A percentile compares a stretch with the other conserved stretches of the same genome.
phyloP scores from a whole-genome alignment of 37 sponge, comb jelly and placozoan species.

The Hormiphora californensis region DNA sequence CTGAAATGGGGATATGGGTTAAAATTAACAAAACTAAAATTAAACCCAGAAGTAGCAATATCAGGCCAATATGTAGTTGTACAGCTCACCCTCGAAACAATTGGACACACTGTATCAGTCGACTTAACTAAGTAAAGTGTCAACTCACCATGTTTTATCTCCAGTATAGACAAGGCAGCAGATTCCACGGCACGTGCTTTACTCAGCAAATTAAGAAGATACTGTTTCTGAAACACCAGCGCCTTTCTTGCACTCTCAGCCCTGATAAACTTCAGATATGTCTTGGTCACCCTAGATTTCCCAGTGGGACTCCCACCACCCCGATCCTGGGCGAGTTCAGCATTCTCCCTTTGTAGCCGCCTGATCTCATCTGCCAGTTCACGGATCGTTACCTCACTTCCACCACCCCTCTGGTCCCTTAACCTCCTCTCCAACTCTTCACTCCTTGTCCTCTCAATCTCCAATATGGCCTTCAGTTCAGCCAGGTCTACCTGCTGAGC shows the following conservation, averaged over 20 bases:
- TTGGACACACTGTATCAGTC: too few relatives aligned
- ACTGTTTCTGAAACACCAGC: conserved; percentile 42
- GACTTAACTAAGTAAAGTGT: too few relatives aligned
- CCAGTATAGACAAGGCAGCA: not conserved
- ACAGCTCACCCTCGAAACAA: too few relatives aligned
- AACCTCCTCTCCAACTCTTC: conserved; percentile 38
- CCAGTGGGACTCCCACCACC: not conserved
- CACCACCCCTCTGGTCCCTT: not conserved
- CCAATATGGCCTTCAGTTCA: conserved; percentile 41
- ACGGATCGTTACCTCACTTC: not conserved
- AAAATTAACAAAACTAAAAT: too few relatives aligned
- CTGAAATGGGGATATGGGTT: too few relatives aligned
- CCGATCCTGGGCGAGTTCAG: not conserved
- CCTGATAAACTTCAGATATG: conserved; percentile 14
- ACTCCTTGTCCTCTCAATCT: conserved; percentile 4
- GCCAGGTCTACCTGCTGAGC: conserved; percentile 53
- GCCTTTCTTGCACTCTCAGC: conserved; percentile 7
- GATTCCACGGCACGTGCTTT: not conserved
- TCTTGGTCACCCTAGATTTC: conserved; percentile 15
- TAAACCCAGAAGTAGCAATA: too few relatives aligned
- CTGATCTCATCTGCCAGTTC: conserved; percentile 6
- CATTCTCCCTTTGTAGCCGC: not conserved
- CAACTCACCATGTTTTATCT: conserved; percentile 33
- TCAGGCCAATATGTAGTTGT: too few relatives aligned
- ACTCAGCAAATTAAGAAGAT: not conserved